These are phyloP conservation scores for Syrista parreyssii DNA, from an alignment of 2,888 invertebrate species.

Conservation along the genomic window DNA sequence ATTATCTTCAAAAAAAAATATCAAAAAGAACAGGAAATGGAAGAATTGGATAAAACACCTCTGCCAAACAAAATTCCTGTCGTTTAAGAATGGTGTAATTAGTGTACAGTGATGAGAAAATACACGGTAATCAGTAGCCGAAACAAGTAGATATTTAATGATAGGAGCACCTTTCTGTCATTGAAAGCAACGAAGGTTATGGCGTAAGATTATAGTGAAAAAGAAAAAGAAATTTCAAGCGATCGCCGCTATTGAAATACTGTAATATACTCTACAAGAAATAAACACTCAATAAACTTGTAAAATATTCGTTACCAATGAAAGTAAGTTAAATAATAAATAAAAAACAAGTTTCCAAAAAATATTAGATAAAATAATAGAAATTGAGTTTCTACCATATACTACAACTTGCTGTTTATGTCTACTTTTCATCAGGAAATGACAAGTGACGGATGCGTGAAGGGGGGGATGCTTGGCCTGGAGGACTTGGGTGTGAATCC, in stretches of 20 bases:
- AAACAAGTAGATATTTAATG: neutral
- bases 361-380: neutral
- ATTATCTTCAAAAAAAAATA: too few species aligned
- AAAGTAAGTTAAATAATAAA: conserved; percentile 68
- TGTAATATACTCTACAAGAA: neutral
- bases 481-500: conserved; percentile 89
- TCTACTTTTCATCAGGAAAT: conserved; percentile 73
- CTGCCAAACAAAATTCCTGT: conserved; percentile 70
- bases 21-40: too few species aligned
- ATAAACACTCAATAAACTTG: neutral
- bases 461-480: conserved; percentile 78
- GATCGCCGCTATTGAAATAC: neutral
- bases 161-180: neutral
- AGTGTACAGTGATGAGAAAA: conserved; percentile 4
- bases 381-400: neutral
- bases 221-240: neutral
- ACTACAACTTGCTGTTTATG: neutral
- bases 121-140: neutral
- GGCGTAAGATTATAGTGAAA: neutral
- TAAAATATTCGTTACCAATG: conserved; percentile 26
- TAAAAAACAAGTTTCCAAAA: conserved; percentile 7
- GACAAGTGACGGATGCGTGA: conserved; percentile 75
- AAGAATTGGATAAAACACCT: conserved; percentile 76
- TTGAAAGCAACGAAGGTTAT: neutral
- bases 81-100: conserved; percentile 11